Evolutionary conservation across 1,140 invertebrate species (phyloP), one percentile per base, ranked within the genome.

Genomic region (Ceratosolen solmsi): DNA sequence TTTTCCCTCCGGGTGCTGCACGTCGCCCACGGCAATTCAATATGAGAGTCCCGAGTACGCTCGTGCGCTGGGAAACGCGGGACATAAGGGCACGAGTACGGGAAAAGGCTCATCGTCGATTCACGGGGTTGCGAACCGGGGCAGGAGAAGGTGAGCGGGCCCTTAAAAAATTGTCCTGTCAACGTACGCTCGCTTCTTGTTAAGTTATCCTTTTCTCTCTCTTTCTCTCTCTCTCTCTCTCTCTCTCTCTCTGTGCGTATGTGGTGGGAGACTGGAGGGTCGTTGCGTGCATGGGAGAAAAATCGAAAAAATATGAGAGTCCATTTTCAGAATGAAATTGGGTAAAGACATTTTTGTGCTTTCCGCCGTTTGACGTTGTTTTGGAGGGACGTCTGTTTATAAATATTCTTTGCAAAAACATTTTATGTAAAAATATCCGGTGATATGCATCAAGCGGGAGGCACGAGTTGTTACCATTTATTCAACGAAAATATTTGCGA

Each of bases 131-230:
- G 60, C 2, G n/a, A 56, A 27, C 1, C 11, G 46, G 11, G 9
- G 0, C 15, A 46, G 41, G 41, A 46, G 60, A 3, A 8, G 54
- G 27, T 41, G 8, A 11, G 5, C 9, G 49, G 30, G 15, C 56
- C 46, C 41, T n/a, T 75, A 20, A 82, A 58, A 76, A 76, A 82
- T 82, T 70, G 63, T 38, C 5, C 63, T 77, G 80, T 82, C 80
- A 54, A 27, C 79, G 72, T 27, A 22, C 51, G 30, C 38, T 41
- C 63, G 25, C 41, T 27, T 25, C 54, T 73, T 25, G 54, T 63
- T 80, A 63, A 73, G 27, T 71, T 80, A 73, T 79, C 56, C 54
- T 54, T 30, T n/a, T n/a, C n/a, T n/a, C n/a, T n/a, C n/a, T n/a
- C n/a, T n/a, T n/a, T n/a, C n/a, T n/a, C n/a, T n/a, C n/a, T n/a